Conservation (phyloP, 1,140 invertebrate species). For the Fopius arisanus region DNA sequence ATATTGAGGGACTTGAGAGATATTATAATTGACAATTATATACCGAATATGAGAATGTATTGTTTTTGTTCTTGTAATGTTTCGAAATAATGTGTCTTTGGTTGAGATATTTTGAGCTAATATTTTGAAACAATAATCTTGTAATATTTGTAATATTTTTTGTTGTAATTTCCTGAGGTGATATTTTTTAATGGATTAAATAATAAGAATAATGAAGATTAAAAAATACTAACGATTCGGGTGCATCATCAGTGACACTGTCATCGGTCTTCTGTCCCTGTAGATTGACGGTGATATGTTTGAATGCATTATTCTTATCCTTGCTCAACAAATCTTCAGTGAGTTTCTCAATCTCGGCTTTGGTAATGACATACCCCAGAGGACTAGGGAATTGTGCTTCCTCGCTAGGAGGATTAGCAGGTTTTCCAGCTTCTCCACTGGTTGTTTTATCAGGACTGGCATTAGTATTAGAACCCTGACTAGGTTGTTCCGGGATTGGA, state of each 20-base stretch:
- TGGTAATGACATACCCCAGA: slow-evolving; percentile 49
- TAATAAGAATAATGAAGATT: too few relatives aligned
- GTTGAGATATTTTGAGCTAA: too few relatives aligned
- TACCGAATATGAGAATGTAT: too few relatives aligned
- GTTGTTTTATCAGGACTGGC: slow-evolving; percentile 3
- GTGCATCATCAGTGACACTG: slow-evolving; percentile 56
- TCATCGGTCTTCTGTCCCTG: slow-evolving; percentile 61
- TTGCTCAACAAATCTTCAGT: slow-evolving; percentile 57
- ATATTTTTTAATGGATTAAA: too few relatives aligned
- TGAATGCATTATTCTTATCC: slow-evolving; percentile 62
- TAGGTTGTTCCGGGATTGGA: slow-evolving; percentile 22
- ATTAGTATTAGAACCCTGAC: slow-evolving; percentile 19
- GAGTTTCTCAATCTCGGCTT: slow-evolving; percentile 59
- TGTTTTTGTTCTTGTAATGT: too few relatives aligned
- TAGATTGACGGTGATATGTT: slow-evolving; percentile 58
- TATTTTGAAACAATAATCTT: too few relatives aligned
- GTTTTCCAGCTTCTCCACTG: slow-evolving; percentile 5
- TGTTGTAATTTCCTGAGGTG: too few relatives aligned
- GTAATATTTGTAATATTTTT: too few relatives aligned
- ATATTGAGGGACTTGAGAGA: too few relatives aligned
- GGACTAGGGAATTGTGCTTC: slow-evolving; percentile 45
- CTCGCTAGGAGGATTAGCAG: not conserved
- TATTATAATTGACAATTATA: too few relatives aligned
- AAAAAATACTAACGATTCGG: slow-evolving; percentile 55
- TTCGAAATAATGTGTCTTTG: too few relatives aligned